Conservation (phyloP, 2,888 invertebrate species). For the Drosophila melanosoma region DNA sequence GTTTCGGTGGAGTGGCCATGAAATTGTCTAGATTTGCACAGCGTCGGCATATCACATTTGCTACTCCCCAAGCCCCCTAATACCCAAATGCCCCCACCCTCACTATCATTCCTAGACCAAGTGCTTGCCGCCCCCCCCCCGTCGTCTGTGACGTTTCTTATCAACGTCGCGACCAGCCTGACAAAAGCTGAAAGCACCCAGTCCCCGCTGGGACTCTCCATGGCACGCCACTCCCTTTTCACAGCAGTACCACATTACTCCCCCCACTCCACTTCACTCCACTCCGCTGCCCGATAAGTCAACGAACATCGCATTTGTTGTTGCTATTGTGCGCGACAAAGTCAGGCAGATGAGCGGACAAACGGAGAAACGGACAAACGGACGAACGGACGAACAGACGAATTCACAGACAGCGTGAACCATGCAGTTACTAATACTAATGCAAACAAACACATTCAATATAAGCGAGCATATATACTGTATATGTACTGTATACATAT, state of each 20-base stretch:
- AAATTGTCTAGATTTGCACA: slow-evolving; percentile 50
- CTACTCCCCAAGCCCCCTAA: neutral
- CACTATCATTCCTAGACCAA: neutral
- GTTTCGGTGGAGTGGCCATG: slow-evolving; percentile 21
- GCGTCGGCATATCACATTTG: slow-evolving; percentile 1
- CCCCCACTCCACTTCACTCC: neutral
- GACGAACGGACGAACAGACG: neutral
- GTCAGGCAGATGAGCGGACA: neutral
- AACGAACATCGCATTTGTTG: neutral
- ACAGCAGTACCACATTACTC: too few species aligned
- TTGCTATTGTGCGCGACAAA: neutral
- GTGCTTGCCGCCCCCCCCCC: neutral
- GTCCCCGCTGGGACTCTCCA: slow-evolving; percentile 1
- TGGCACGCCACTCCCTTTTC: neutral
- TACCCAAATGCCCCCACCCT: neutral
- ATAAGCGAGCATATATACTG: neutral
- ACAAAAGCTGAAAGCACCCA: slow-evolving; percentile 6
- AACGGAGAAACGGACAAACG: neutral
- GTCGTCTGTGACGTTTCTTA: neutral
- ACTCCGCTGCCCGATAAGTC: neutral
- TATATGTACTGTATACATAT: neutral
- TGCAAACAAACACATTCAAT: neutral
- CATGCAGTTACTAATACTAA: neutral
- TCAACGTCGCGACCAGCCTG: slow-evolving; percentile 10
- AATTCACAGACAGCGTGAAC: slow-evolving; percentile 4